phyloP scores from a whole-genome alignment of 2,888 invertebrate genomes.

The Epiblema foenella region DNA sequence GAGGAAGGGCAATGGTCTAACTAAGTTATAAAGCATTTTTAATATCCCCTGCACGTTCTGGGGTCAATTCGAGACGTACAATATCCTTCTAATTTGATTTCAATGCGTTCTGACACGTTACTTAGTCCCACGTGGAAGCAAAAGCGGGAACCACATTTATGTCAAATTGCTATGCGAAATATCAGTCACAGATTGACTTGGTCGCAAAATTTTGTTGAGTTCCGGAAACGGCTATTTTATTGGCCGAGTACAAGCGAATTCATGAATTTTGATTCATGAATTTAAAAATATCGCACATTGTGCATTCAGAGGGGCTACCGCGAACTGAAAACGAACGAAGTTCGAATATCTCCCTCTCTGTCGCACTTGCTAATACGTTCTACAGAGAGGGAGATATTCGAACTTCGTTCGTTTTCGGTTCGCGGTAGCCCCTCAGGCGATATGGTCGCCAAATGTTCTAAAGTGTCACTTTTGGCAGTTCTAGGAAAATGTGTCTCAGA shows the following conservation, averaged over 20 bases:
- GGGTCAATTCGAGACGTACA: not conserved
- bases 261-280: slow-evolving; percentile 69
- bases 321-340: too few relatives aligned
- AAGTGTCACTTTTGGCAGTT: slow-evolving; percentile 1
- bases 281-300: slow-evolving; percentile 73
- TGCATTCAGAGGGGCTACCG: too few relatives aligned
- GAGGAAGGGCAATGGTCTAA: slow-evolving; percentile 38
- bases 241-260: slow-evolving; percentile 51
- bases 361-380: too few relatives aligned
- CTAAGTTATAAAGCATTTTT: slow-evolving; percentile 48
- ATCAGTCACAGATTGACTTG: not conserved
- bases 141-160: too few relatives aligned
- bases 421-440: too few relatives aligned
- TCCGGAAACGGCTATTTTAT: slow-evolving; percentile 66
- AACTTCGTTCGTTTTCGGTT: too few relatives aligned
- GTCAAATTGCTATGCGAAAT: not conserved
- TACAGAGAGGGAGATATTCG: too few relatives aligned
- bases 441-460: slow-evolving; percentile 29
- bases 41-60: slow-evolving; percentile 59
- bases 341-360: too few relatives aligned
- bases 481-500: slow-evolving; percentile 11
- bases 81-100: not conserved
- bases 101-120: not conserved
- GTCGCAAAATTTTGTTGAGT: slow-evolving; percentile 66
- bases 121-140: too few relatives aligned